Base-by-base conservation (phyloP, 2,888 invertebrate genomes). In the Blomia tropicalis region DNA sequence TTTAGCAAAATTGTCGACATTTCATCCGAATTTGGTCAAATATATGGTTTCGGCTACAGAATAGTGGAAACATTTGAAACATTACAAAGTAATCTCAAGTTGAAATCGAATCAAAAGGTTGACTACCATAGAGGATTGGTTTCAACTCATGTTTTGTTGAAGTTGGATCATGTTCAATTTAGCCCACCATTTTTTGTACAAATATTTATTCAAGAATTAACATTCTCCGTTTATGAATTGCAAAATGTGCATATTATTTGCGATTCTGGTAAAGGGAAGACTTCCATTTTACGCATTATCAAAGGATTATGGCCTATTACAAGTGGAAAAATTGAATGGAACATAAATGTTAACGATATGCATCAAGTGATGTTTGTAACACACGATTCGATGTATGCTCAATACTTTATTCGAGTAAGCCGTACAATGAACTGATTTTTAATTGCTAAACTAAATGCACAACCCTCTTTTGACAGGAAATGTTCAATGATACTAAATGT, bases 1-100 rank as follows among this genome's bases (percentile, higher is more conserved):
- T 79, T 80, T 70, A 78, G 78, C 30, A 73, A 72, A 27, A 70
- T 80, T 54, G 75, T 80, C 41, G 76, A 78, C 66, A 70, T 78
- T 65, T 75, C 79, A 30, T 56, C 56, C 4, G 29, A 3, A 2
- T 59, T 67, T 61, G 56, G 29, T 30, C 25, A 23, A 2, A 36
- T 56, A 2, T 29, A 56, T 27, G 56, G 56, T 22, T 27, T 56
- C 23, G 56, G 56, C 23, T 56, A 56, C 23, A 23, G 56, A 27
- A 27, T 56, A 3, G 29, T 30, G 17, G 56, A 56, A 23, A 14
- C 29, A n/a, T 19, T 47, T 22, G 7, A 7, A 25, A 25, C 7
- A 25, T 47, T 47, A 17, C 7, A 36, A 36, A 36, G 36, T 17
- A 36, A 36, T 36, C 36, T 11, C 27, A 47, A 47, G 7, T 7